A percentile compares a stretch with the other conserved stretches of the same genome.
These are phyloP conservation scores for Drosophila jambulina DNA, from an alignment of 1,140 invertebrate species.

Conservation along the genomic window DNA sequence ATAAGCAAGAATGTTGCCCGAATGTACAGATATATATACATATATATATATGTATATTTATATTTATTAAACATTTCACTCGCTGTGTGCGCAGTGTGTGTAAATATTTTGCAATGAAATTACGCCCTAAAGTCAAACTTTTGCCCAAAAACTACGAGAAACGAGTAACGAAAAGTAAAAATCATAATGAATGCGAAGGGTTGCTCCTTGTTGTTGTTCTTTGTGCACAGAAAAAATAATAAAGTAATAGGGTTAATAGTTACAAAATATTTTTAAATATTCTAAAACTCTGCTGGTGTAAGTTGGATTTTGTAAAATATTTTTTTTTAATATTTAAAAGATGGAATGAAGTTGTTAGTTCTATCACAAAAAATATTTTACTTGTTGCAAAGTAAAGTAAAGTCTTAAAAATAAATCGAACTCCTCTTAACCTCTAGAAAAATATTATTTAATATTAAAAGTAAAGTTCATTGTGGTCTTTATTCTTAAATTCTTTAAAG, in stretches of 20 bases:
- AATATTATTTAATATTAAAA: too few species aligned
- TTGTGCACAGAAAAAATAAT: conserved; percentile 8
- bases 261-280: too few species aligned
- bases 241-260: neutral
- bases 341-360: too few species aligned
- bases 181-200: conserved; percentile 67
- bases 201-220: conserved; percentile 17
- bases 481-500: too few species aligned
- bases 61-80: conserved; percentile 78
- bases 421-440: too few species aligned
- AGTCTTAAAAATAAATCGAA: too few species aligned
- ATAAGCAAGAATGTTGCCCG: conserved; percentile 45
- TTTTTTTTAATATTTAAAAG: too few species aligned
- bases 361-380: too few species aligned
- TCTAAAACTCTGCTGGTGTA: neutral
- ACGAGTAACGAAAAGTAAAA: conserved; percentile 60
- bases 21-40: conserved; percentile 33
- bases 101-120: conserved; percentile 81
- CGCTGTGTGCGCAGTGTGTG: conserved; percentile 22
- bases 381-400: too few species aligned
- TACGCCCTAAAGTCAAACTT: conserved; percentile 80
- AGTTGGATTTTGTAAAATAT: too few species aligned
- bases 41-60: conserved; percentile 5
- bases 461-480: too few species aligned
- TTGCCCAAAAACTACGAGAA: conserved; percentile 45